A percentile compares a stretch with the other conserved stretches of the same genome.
These are phyloP conservation scores for Aphelenchoides avenae DNA, from an alignment of 1,140 invertebrate species.

Conservation along the genomic window DNA sequence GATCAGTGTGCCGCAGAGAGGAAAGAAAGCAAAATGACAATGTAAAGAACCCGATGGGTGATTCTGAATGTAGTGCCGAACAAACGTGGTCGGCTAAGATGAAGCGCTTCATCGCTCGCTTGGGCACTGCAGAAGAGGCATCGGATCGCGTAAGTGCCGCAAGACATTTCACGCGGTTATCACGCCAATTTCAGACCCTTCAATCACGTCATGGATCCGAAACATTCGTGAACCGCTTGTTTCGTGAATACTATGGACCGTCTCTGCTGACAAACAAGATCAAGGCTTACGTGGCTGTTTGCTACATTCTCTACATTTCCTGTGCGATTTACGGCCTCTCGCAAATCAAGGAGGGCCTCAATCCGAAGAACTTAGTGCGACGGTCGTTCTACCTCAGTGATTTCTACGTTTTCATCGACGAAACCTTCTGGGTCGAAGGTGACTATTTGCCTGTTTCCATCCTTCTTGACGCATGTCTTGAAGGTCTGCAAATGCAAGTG, in stretches of 20 bases:
- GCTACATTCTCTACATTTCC: constrained; percentile 75
- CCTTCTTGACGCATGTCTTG: constrained; percentile 16
- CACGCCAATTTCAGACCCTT: constrained; percentile 29
- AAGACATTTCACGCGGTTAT: no score
- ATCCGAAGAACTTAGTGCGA: constrained; percentile 49
- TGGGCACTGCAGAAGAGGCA: no score
- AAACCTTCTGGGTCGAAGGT: constrained; percentile 63
- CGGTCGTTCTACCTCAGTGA: constrained; percentile 53
- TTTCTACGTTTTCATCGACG: constrained; percentile 57
- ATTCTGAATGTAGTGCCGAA: no score
- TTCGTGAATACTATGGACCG: constrained; percentile 71
- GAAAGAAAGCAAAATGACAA: no score
- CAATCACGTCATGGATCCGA: constrained; percentile 46
- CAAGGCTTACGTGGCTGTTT: constrained; percentile 72
- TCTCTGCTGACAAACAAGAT: constrained; percentile 73
- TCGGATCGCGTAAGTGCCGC: no score
- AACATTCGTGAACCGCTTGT: constrained; percentile 68
- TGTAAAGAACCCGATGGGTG: no score
- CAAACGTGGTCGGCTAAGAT: no score
- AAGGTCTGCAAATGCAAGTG: constrained; percentile 57
- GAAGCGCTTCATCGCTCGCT: no score
- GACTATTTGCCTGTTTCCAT: no score
- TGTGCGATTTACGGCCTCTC: constrained; percentile 82
- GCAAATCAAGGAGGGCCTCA: constrained; percentile 69
- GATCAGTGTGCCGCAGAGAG: constrained; percentile 1